These are phyloP conservation scores for Andrena bicolor DNA, from an alignment of 2,888 invertebrate genomes.

Conservation along the genomic window DNA sequence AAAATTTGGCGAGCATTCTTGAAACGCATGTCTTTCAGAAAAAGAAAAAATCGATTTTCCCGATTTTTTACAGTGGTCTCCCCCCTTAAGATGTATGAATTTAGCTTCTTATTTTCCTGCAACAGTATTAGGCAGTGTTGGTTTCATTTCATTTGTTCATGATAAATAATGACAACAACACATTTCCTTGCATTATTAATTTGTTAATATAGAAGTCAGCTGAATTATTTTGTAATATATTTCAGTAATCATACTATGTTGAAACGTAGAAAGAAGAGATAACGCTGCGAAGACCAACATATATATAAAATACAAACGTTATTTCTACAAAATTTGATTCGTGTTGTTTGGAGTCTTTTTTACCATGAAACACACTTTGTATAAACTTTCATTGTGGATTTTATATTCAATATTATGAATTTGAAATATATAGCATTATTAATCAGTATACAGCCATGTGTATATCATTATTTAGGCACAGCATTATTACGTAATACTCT, in stretches of 20 bases:
- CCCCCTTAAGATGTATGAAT: not conserved
- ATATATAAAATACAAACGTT: not conserved
- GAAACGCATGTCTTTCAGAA: too few species aligned
- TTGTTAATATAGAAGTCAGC: not conserved
- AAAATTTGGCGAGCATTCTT: too few species aligned
- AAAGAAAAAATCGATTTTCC: too few species aligned
- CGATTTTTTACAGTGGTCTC: too few species aligned
- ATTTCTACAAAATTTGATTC: not conserved
- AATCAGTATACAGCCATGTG: not conserved
- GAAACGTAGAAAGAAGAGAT: not conserved
- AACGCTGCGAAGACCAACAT: not conserved
- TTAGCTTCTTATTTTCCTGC: not conserved
- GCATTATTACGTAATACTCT: not conserved
- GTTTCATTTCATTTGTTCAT: not conserved
- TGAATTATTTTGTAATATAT: conserved; percentile 13
- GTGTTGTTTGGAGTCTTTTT: not conserved
- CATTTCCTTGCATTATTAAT: not conserved
- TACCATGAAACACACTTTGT: not conserved
- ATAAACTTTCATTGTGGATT: not conserved
- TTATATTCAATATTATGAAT: conserved; percentile 8
- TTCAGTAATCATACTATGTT: not conserved
- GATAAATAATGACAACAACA: conserved; percentile 14
- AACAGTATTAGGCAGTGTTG: conserved; percentile 11
- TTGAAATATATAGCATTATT: not conserved
- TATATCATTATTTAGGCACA: not conserved